Percentiles rank a stretch among this genome's conserved stretches.
Conservation (phyloP, 92 coral and sea anemone species). For the Parazoanthus atlanticus region DNA sequence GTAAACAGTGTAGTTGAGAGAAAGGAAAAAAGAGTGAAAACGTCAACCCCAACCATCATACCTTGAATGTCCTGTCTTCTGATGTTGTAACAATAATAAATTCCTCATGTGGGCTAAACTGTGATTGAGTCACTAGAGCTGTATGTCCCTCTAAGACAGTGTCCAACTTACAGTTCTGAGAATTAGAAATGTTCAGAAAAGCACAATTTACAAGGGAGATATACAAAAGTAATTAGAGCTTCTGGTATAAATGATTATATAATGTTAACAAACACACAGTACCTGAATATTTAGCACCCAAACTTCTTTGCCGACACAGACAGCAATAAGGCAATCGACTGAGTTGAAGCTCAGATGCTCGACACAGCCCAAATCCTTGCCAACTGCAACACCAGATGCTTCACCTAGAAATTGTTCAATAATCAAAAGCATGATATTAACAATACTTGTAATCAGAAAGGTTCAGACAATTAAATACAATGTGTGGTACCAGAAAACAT, state of each 20-base stretch:
- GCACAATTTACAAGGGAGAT: neutral
- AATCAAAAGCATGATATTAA: no score
- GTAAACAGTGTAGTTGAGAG: no score
- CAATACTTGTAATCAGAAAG: no score
- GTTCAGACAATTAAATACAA: no score
- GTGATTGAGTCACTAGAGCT: conserved; percentile 76
- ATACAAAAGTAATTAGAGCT: neutral
- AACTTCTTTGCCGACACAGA: conserved; percentile 85
- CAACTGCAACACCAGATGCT: no score
- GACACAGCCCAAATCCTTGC: conserved; percentile 67
- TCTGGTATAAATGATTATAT: no score
- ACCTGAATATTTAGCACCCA: conserved; percentile 95
- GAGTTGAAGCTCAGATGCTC: conserved; percentile 84
- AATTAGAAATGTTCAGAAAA: neutral
- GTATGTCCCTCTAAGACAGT: conserved; percentile 88
- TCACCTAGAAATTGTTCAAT: no score
- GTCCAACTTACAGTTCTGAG: conserved; percentile 82
- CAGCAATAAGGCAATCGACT: conserved; percentile 77
- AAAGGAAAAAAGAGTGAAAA: no score
- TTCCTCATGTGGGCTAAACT: conserved; percentile 77
- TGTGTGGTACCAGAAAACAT: no score
- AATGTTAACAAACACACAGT: no score
- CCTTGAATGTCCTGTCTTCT: conserved; percentile 97
- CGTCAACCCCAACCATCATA: neutral
- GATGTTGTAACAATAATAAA: conserved; percentile 72